Conservation (phyloP, 2,797 vertebrate species). For the Meda fulgida region DNA sequence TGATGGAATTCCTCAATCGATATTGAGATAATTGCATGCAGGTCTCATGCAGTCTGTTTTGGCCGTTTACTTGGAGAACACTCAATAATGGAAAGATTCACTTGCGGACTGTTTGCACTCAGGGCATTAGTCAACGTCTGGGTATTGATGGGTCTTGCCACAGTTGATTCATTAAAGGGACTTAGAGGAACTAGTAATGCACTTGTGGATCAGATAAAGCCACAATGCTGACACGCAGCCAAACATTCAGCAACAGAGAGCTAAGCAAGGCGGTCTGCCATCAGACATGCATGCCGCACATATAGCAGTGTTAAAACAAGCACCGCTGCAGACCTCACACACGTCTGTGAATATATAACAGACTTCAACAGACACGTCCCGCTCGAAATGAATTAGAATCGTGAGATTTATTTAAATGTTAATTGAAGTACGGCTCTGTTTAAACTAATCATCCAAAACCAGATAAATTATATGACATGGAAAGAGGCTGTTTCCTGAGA, state of each 20-base stretch:
- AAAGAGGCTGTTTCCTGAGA: background rate
- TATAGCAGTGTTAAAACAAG: conserved; percentile 23
- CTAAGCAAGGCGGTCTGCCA: conserved; percentile 24
- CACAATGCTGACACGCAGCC: conserved; percentile 57
- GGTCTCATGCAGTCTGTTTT: conserved; percentile 54
- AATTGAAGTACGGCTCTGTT: conserved; percentile 19
- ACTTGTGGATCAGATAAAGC: conserved; percentile 70
- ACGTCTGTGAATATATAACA: background rate
- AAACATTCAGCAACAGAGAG: conserved; percentile 48
- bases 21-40: conserved; percentile 60
- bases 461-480: background rate
- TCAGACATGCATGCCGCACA: conserved; percentile 33
- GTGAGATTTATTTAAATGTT: conserved; percentile 5
- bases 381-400: conserved; percentile 9
- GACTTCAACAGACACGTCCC: background rate
- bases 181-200: conserved; percentile 72
- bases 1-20: conserved; percentile 55
- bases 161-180: conserved; percentile 76
- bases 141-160: conserved; percentile 74
- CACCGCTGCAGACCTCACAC: conserved; percentile 6
- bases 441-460: conserved; percentile 21
- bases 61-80: conserved; percentile 70
- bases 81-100: conserved; percentile 68
- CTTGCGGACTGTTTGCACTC: conserved; percentile 69
- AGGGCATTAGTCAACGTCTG: conserved; percentile 75